Conservation (phyloP, 2,113 vertebrate genomes). For the Labeo catla region DNA sequence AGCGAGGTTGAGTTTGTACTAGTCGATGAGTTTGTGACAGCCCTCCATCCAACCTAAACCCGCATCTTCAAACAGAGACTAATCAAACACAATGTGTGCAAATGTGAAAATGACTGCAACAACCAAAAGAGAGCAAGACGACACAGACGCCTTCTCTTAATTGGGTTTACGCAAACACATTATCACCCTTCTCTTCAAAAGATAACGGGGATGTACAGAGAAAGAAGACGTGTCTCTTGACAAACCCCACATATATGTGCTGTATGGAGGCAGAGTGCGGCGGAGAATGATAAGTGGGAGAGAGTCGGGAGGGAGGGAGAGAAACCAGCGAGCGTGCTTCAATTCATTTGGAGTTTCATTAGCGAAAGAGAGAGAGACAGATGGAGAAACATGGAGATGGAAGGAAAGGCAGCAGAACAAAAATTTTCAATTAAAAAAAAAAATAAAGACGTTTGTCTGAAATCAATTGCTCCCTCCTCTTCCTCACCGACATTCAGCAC, state of each 20-base stretch:
- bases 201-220: neutral
- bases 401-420: conserved; percentile 76
- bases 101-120: neutral
- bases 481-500: conserved; percentile 63
- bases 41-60: conserved; percentile 10
- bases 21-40: neutral
- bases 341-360: conserved; percentile 63
- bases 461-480: conserved; percentile 75
- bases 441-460: conserved; percentile 67
- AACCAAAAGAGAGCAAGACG: neutral
- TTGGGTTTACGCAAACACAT: conserved; percentile 6
- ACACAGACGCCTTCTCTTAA: neutral
- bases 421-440: conserved; percentile 68
- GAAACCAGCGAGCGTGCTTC: conserved; percentile 68
- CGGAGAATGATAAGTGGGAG: conserved; percentile 48
- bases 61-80: neutral
- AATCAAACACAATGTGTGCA: neutral
- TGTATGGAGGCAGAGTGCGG: conserved; percentile 41
- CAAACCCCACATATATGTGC: conserved; percentile 44
- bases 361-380: conserved; percentile 44
- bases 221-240: neutral
- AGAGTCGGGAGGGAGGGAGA: conserved; percentile 39
- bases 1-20: neutral
- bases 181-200: neutral
- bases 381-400: conserved; percentile 62